Conservation (phyloP, 2,797 vertebrate species). For the Pipistrellus pygmaeus region DNA sequence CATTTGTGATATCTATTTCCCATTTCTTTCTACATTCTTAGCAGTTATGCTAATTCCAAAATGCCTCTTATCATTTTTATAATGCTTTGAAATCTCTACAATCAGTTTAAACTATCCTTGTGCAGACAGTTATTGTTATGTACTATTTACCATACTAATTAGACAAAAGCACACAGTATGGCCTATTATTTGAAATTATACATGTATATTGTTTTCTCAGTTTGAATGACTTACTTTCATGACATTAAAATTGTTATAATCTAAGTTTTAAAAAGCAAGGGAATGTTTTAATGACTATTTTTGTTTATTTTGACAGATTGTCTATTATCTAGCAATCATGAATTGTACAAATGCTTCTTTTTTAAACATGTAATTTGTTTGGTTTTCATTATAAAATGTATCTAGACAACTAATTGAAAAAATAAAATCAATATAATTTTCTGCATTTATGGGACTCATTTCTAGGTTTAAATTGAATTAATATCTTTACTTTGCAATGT, state of each 20-base stretch:
- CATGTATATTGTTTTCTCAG: constrained; percentile 11
- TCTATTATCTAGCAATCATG: constrained; percentile 3
- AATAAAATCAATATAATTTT: constrained; percentile 45
- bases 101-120: constrained; percentile 59
- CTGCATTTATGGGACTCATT: constrained; percentile 1
- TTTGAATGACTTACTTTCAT: constrained; percentile 56
- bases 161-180: neutral
- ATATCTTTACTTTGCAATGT: constrained; percentile 2
- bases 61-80: constrained; percentile 48
- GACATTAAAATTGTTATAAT: constrained; percentile 50
- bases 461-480: constrained; percentile 36
- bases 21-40: neutral
- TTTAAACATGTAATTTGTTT: constrained; percentile 66
- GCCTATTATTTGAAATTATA: constrained; percentile 63
- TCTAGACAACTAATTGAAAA: constrained; percentile 46
- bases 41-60: constrained; percentile 36
- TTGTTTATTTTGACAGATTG: constrained; percentile 64
- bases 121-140: constrained; percentile 10
- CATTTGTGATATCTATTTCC: neutral
- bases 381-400: constrained; percentile 57
- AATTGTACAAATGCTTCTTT: neutral
- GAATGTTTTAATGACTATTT: constrained; percentile 53
- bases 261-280: constrained; percentile 49
- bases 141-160: constrained; percentile 17
- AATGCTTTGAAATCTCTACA: constrained; percentile 47